Evolutionary conservation across 2,888 invertebrate genomes (phyloP).

Genomic region (Lepidocyrtoides sp.): DNA sequence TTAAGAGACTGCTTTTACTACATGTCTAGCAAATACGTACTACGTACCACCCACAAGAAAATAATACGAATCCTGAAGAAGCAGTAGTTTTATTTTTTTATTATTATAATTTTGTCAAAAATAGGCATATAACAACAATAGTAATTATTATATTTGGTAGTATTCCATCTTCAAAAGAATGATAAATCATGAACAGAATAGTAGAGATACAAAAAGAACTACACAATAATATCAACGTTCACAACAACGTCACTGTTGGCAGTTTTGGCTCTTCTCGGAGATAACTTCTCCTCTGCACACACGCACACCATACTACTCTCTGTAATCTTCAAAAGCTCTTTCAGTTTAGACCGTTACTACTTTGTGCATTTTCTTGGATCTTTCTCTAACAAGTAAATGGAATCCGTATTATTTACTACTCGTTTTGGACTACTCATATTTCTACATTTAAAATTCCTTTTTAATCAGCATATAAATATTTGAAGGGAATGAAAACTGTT

Average conservation of each 20-base stretch:
- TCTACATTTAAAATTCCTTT: constrained; percentile 29
- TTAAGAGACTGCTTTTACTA: not conserved
- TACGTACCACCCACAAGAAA: no score
- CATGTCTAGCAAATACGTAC: no score
- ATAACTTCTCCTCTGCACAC: not conserved
- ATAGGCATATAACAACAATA: not conserved
- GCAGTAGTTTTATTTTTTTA: no score
- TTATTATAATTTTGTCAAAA: not conserved
- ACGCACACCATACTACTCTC: no score
- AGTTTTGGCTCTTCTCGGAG: not conserved
- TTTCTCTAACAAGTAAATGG: constrained; percentile 1
- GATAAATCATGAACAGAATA: not conserved
- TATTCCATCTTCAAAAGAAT: constrained; percentile 49
- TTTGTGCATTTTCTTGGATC: not conserved
- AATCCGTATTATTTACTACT: constrained; percentile 45
- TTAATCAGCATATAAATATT: constrained; percentile 1
- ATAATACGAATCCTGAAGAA: no score
- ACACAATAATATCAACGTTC: constrained; percentile 3
- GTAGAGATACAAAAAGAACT: no score
- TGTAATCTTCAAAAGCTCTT: not conserved
- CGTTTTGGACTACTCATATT: constrained; percentile 39
- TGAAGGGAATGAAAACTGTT: no score
- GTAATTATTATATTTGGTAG: not conserved
- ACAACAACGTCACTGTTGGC: not conserved
- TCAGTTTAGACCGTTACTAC: not conserved